Evolutionary conservation across 53 echinoderm and acorn worm species (phyloP).

Genomic region (Echinarachnius parma): DNA sequence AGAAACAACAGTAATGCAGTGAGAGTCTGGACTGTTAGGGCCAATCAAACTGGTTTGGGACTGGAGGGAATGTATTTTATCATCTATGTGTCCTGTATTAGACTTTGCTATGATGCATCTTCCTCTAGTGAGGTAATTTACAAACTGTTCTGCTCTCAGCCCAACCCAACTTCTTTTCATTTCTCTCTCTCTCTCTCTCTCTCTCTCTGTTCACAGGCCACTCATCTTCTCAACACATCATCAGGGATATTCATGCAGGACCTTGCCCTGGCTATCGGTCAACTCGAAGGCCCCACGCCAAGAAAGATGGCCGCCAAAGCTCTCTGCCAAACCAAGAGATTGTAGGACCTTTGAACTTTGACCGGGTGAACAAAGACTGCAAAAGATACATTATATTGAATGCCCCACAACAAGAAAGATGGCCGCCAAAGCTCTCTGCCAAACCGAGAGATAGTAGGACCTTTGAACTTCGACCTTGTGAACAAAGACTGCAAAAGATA

Average conservation of each 20-base stretch:
- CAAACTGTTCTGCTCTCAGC: no score
- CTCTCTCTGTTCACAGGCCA: conserved; percentile 48
- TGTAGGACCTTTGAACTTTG: no score
- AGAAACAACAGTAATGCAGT: no score
- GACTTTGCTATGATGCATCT: no score
- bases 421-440: neutral
- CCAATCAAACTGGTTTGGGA: no score
- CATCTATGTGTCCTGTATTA: no score
- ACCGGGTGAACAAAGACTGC: no score
- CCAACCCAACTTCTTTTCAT: neutral
- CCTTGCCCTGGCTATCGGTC: conserved; percentile 76
- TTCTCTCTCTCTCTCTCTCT: neutral
- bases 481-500: neutral
- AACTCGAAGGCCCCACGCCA: conserved; percentile 67
- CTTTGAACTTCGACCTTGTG: neutral
- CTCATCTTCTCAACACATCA: conserved; percentile 73
- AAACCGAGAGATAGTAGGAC: neutral
- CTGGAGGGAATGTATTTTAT: no score
- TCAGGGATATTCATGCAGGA: conserved; percentile 70
- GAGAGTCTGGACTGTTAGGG: no score
- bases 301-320: conserved; percentile 75
- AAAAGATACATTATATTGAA: neutral
- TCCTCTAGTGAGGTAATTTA: no score
- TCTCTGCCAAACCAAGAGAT: conserved; percentile 57
- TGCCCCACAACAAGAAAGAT: neutral